phyloP scores from a whole-genome alignment of 2,797 vertebrate species.

The Alauda arvensis region DNA sequence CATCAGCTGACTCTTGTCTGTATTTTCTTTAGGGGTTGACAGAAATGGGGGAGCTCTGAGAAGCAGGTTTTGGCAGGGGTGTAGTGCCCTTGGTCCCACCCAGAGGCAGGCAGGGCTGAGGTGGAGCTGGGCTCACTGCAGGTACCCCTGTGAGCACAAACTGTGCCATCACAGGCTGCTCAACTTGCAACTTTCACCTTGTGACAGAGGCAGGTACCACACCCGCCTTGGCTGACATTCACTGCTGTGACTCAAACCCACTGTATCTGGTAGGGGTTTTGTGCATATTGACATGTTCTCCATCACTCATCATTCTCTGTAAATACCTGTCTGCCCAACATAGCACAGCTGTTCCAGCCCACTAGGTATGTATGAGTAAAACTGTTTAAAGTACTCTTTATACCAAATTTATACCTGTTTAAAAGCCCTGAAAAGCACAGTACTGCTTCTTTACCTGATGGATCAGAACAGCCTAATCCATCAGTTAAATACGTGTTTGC shows the following conservation, averaged over 20 bases:
- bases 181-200: neutral
- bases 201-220: neutral
- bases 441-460: neutral
- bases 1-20: neutral
- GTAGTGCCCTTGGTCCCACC: neutral
- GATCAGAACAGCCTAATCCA: neutral
- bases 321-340: neutral
- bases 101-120: neutral
- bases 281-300: accelerated
- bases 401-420: neutral
- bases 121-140: neutral
- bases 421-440: neutral
- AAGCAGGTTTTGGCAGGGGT: neutral
- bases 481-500: neutral
- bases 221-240: accelerated
- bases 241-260: neutral
- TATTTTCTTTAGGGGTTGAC: neutral
- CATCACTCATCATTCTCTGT: neutral
- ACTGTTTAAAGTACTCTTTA: neutral
- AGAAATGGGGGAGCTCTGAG: neutral
- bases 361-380: neutral
- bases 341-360: neutral
- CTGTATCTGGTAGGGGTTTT: neutral
- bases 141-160: neutral
- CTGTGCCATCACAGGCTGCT: accelerated